Conservation (phyloP, 2,113 vertebrate genomes). For the Poeciliopsis retropinna region DNA sequence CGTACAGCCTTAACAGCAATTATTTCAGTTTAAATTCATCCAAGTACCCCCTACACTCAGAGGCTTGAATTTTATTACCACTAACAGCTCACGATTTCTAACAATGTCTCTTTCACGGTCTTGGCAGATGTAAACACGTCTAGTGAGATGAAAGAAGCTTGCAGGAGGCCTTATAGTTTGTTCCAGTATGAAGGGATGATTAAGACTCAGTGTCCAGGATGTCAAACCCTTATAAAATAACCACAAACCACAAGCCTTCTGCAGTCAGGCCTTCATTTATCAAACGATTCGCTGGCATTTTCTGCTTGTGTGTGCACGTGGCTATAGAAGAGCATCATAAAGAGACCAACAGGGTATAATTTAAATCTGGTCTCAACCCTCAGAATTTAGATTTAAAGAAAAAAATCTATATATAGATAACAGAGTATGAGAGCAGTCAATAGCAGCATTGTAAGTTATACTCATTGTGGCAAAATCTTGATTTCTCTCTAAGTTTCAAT, state of each 20-base stretch:
- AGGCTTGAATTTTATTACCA: constrained; percentile 33
- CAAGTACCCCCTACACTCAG: constrained; percentile 11
- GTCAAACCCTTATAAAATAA: constrained; percentile 18
- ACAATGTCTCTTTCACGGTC: constrained; percentile 44
- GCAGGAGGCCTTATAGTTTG: constrained; percentile 42
- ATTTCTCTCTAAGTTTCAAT: neutral
- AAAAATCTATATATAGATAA: neutral
- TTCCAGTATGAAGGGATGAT: constrained; percentile 50
- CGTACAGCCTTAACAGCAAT: neutral
- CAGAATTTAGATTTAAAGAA: neutral
- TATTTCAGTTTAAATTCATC: neutral
- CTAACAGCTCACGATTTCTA: constrained; percentile 34
- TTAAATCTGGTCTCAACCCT: neutral
- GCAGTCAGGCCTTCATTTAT: constrained; percentile 16
- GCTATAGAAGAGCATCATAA: neutral
- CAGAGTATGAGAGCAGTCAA: neutral
- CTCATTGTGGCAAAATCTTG: neutral
- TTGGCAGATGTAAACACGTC: constrained; percentile 22
- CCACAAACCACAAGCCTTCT: constrained; percentile 57
- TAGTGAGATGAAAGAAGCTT: constrained; percentile 40
- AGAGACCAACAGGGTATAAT: neutral
- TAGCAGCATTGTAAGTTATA: neutral
- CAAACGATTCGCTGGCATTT: constrained; percentile 32
- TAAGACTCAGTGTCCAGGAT: constrained; percentile 57
- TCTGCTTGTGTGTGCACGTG: constrained; percentile 8